Base-by-base conservation (phyloP, 2,888 invertebrate species). In the Andrena haemorrhoa region DNA sequence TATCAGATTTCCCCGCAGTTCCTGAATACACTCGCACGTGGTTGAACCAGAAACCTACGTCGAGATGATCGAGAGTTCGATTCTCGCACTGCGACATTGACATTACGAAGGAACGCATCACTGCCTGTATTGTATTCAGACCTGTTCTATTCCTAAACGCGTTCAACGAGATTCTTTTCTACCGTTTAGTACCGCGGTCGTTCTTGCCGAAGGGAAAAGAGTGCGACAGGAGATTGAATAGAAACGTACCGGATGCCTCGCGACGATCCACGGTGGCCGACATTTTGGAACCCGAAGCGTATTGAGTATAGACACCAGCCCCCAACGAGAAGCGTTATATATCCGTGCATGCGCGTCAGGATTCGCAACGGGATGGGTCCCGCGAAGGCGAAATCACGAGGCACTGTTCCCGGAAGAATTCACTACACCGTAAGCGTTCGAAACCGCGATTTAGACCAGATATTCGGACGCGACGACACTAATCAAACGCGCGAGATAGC, bases 261-360 rank as follows among this genome's bases (percentile, higher is more conserved):
- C 61, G 82, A 86, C 86, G 88, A 88, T 86, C 88, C 81, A 73
- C 76, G 78, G 72, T 56, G 69, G 72, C 20, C 1, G 33, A 68
- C 29, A 80, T 75, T 79, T 77, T 76, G 79, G 83, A 83, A 82
- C 31, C 51, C 79, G 56, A 83, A 81, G 71, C 80, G 88, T 84
- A 82, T 88, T 88, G 88, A 88, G 88, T 88, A 85, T 88, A 84
- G 74, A 88, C 88, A 88, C 88, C 78, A 82, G 72, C 65, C 65
- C 65, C 56, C 73, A 73, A 85, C 73, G 70, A 84, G 66, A 75
- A 63, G 65, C 82, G 72, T 86, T 81, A 84, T 82, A 85, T 85
- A 58, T 68, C 88, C 85, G 86, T 81, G 58, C 88, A 84, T 86
- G 87, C 86, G 77, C 75, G 77, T 65, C 81, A 73, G 69, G 66